Evolutionary conservation across 2,888 invertebrate species (phyloP).

Genomic region (Chymomyza amoena): DNA sequence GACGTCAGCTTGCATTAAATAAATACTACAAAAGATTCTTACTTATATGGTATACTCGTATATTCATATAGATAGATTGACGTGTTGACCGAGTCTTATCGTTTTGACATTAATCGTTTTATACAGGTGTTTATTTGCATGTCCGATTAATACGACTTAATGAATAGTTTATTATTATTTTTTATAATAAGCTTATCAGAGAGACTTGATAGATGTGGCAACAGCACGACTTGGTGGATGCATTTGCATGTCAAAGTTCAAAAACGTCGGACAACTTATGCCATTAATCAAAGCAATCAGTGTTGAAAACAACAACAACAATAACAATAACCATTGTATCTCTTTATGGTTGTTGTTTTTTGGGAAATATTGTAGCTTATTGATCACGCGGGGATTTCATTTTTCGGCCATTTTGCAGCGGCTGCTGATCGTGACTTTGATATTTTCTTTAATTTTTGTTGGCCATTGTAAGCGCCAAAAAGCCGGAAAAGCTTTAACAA

Average conservation of each 20-base stretch:
- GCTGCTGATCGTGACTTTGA: constrained; percentile 62
- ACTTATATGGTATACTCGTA: background rate
- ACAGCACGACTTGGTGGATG: background rate
- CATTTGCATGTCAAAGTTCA: constrained; percentile 57
- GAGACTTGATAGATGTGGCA: background rate
- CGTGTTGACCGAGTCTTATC: constrained; percentile 45
- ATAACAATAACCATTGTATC: constrained; percentile 3
- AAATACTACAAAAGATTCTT: background rate
- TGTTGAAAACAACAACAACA: background rate
- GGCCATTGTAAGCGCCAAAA: constrained; percentile 39
- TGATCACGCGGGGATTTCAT: constrained; percentile 42
- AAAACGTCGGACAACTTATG: constrained; percentile 9
- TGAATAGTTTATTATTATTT: background rate
- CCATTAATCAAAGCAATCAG: constrained; percentile 54
- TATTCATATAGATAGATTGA: too few relatives aligned
- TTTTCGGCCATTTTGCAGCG: constrained; percentile 6
- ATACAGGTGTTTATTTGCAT: constrained; percentile 32
- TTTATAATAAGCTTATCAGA: background rate
- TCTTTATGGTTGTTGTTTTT: constrained; percentile 6
- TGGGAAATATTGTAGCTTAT: constrained; percentile 32
- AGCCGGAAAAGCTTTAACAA: constrained; percentile 29
- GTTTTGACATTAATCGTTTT: constrained; percentile 25
- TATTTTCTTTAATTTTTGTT: constrained; percentile 61
- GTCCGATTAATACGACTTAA: constrained; percentile 6
- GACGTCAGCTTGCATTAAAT: background rate